Conservation (phyloP, 2,113 vertebrate species). For the Mustela lutreola region DNA sequence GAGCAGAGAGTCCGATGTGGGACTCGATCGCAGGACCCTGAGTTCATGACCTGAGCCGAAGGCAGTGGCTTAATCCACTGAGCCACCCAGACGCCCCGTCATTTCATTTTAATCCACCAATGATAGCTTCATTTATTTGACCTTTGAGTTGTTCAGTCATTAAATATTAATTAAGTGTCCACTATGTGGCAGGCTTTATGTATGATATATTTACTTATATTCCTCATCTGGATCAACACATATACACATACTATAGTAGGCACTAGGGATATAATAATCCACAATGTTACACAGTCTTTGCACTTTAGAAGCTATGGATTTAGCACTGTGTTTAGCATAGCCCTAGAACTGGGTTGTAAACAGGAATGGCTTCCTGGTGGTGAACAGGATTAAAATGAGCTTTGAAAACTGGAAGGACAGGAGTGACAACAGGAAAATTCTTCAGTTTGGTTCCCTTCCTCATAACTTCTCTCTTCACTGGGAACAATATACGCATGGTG, state of each 20-base stretch:
- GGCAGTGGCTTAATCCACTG: no score
- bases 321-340: background rate
- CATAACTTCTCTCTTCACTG: slow-evolving; percentile 35
- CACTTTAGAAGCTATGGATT: slow-evolving; percentile 24
- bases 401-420: slow-evolving; percentile 55
- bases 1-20: no score
- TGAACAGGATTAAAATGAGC: slow-evolving; percentile 57
- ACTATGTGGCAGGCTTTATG: background rate
- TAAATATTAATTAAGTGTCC: slow-evolving; percentile 36
- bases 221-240: background rate
- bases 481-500: background rate
- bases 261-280: background rate
- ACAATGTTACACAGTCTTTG: background rate
- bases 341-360: background rate
- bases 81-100: background rate
- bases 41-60: no score
- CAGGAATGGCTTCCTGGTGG: slow-evolving; percentile 25
- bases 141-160: background rate
- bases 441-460: slow-evolving; percentile 19
- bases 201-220: slow-evolving; percentile 6
- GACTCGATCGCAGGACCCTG: no score
- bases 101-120: slow-evolving; percentile 14
- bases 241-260: background rate
- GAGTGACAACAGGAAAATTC: slow-evolving; percentile 64
- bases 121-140: slow-evolving; percentile 48